These are phyloP conservation scores for Euborellia annulipes DNA, from an alignment of 1,140 invertebrate species.

Conservation along the genomic window DNA sequence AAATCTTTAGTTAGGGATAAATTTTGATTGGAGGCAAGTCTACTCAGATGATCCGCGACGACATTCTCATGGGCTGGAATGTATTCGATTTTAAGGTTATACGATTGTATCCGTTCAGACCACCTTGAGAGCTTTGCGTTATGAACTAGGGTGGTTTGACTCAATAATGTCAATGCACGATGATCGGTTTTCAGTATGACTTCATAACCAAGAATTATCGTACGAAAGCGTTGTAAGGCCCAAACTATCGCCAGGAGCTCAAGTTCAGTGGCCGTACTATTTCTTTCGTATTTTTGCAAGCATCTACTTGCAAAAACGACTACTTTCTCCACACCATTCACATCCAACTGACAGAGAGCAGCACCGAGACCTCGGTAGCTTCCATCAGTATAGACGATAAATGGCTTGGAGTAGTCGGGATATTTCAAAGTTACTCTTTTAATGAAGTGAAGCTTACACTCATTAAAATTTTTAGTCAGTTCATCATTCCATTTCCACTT, in stretches of 20 bases:
- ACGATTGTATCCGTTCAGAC: conserved; percentile 21
- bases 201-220: conserved; percentile 21
- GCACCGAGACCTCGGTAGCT: background rate
- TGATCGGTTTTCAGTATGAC: conserved; percentile 30
- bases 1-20: background rate
- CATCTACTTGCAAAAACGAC: conserved; percentile 17
- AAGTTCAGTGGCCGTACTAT: conserved; percentile 27
- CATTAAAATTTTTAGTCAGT: conserved; percentile 16
- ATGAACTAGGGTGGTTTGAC: conserved; percentile 17
- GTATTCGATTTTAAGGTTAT: conserved; percentile 23
- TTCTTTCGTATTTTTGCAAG: conserved; percentile 14
- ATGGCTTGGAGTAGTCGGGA: conserved; percentile 14
- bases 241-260: conserved; percentile 27
- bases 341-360: conserved; percentile 1
- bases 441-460: conserved; percentile 18
- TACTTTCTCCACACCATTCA: background rate
- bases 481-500: conserved; percentile 19
- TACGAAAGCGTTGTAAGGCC: conserved; percentile 23
- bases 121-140: conserved; percentile 20
- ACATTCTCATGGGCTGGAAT: conserved; percentile 21
- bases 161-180: conserved; percentile 23
- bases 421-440: conserved; percentile 16
- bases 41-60: conserved; percentile 21
- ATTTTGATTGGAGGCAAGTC: background rate
- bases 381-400: conserved; percentile 13